phyloP scores from a whole-genome alignment of 1,140 invertebrate genomes.

The Wiebesia pumilae region DNA sequence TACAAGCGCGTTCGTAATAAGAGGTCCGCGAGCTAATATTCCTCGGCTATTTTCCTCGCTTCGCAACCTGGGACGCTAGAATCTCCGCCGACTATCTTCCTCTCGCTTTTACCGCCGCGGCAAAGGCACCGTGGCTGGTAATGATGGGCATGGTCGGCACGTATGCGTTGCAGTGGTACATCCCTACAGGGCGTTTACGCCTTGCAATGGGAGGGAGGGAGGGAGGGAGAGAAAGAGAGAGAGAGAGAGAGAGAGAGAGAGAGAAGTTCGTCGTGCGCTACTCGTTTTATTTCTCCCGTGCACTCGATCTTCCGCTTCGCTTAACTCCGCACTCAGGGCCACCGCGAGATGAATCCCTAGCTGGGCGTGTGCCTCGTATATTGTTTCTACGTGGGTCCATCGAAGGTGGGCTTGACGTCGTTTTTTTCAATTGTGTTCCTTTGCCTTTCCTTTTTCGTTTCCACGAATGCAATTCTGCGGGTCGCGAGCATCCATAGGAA shows the following conservation, averaged over 20 bases:
- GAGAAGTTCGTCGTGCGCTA: background rate
- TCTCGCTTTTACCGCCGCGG: background rate
- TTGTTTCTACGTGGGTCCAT: conserved; percentile 2
- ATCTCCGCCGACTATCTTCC: conserved; percentile 9
- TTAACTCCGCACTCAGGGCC: background rate
- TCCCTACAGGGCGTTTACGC: conserved; percentile 52
- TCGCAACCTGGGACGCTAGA: background rate
- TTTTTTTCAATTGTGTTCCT: background rate
- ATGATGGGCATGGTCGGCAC: conserved; percentile 55
- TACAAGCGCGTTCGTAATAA: conserved; percentile 31
- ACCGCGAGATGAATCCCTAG: background rate
- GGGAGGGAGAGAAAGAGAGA: background rate
- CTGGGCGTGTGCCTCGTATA: background rate
- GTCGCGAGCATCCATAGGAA: background rate
- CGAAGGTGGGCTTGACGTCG: background rate
- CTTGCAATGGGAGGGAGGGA: background rate
- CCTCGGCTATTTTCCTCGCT: background rate
- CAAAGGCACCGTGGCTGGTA: conserved; percentile 45
- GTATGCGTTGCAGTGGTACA: conserved; percentile 46
- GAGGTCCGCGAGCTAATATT: conserved; percentile 27
- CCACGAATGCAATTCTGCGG: background rate
- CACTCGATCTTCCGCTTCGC: background rate
- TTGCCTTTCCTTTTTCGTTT: background rate
- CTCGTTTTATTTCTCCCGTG: conserved; percentile 33
- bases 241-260: background rate